Evolutionary conservation across 2,113 vertebrate species (phyloP).

Genomic region (Excalfactoria chinensis): DNA sequence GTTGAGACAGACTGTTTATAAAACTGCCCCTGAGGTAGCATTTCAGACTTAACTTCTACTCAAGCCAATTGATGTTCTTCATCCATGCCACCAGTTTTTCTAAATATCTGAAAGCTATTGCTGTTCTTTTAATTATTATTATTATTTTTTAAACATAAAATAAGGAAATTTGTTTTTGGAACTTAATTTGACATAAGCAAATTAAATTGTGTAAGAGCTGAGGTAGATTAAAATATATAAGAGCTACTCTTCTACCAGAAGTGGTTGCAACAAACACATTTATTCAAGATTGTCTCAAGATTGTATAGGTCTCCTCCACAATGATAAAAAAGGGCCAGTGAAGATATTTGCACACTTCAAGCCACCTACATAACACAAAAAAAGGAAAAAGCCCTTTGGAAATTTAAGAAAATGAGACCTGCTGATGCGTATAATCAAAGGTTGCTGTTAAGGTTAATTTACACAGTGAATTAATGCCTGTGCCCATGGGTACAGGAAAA

Average conservation of each 20-base stretch:
- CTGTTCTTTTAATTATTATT: neutral
- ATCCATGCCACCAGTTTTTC: neutral
- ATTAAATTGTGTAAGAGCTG: neutral
- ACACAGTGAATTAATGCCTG: neutral
- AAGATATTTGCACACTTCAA: neutral
- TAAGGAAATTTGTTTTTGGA: neutral
- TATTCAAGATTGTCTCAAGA: neutral
- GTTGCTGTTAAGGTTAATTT: neutral
- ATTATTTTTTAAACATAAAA: neutral
- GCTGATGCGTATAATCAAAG: neutral
- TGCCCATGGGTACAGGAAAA: neutral
- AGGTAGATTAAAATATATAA: neutral
- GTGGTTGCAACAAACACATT: neutral
- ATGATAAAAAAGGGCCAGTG: neutral
- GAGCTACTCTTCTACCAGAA: neutral
- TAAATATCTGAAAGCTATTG: neutral
- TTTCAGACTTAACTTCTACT: slow-evolving; percentile 26
- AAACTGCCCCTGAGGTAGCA: neutral
- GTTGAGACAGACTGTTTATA: neutral
- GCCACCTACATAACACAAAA: neutral
- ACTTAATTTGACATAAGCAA: neutral
- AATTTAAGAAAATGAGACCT: neutral
- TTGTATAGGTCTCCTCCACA: neutral
- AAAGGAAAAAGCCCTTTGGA: neutral
- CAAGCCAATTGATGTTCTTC: slow-evolving; percentile 3